These are phyloP conservation scores for Bombus superbus DNA, from an alignment of 1,140 invertebrate genomes.

Conservation along the genomic window DNA sequence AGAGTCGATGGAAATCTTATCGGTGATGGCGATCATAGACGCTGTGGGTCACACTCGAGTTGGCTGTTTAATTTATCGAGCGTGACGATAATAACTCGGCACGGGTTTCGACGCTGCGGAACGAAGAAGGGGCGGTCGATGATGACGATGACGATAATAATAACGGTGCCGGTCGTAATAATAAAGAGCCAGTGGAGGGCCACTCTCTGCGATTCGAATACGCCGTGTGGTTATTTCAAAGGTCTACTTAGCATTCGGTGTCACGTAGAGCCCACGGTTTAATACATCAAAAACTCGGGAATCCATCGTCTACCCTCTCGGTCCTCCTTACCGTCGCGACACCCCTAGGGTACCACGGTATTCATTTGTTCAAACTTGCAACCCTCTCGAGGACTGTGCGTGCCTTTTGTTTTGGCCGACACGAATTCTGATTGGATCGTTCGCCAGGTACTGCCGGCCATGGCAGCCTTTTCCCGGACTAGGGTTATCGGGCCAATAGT, in stretches of 20 bases:
- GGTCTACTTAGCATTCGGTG: conserved; percentile 83
- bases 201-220: conserved; percentile 61
- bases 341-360: conserved; percentile 67
- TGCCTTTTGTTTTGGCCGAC: conserved; percentile 78
- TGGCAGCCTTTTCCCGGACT: conserved; percentile 79
- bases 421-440: conserved; percentile 80
- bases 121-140: neutral
- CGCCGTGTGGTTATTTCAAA: conserved; percentile 75
- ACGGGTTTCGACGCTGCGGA: neutral
- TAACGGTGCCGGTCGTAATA: conserved; percentile 52
- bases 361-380: conserved; percentile 79
- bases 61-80: conserved; percentile 63
- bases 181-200: conserved; percentile 35
- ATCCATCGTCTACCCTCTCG: conserved; percentile 56
- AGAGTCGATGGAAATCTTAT: conserved; percentile 66
- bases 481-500: conserved; percentile 82
- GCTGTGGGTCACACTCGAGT: conserved; percentile 53
- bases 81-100: conserved; percentile 46
- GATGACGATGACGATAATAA: conserved; percentile 52
- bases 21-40: conserved; percentile 48
- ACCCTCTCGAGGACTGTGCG: conserved; percentile 74
- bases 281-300: conserved; percentile 82
- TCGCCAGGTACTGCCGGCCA: conserved; percentile 77
- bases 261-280: conserved; percentile 82
- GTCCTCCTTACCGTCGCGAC: conserved; percentile 57